These are phyloP conservation scores for Drosophila fuyamai DNA, from an alignment of 1,140 invertebrate genomes.

Conservation along the genomic window DNA sequence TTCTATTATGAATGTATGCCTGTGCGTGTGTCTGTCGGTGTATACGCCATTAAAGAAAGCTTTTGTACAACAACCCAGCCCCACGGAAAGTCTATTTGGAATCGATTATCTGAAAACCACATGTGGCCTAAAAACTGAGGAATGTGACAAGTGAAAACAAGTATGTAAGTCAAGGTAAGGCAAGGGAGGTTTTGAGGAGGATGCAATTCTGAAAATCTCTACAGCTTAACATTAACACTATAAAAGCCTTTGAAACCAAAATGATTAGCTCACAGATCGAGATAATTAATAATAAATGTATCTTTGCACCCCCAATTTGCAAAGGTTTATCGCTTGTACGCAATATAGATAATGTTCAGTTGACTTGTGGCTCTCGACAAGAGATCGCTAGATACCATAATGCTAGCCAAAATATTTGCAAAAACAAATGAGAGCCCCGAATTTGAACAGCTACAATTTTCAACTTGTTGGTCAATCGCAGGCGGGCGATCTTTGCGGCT, in stretches of 20 bases:
- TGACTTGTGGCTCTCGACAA: neutral
- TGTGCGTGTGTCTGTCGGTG: slow-evolving; percentile 1
- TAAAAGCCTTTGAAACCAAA: no score
- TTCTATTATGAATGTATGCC: slow-evolving; percentile 27
- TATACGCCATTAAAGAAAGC: slow-evolving; percentile 30
- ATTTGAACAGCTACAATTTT: slow-evolving; percentile 28
- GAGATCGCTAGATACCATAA: slow-evolving; percentile 8
- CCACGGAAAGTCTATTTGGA: neutral
- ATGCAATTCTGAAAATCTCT: no score
- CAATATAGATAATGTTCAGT: slow-evolving; percentile 5
- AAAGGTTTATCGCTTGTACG: neutral
- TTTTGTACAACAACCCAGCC: slow-evolving; percentile 14
- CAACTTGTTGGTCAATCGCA: slow-evolving; percentile 48
- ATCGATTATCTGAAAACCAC: slow-evolving; percentile 13
- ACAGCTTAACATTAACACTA: no score
- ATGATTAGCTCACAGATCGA: no score
- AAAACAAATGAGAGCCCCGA: neutral
- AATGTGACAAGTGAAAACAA: no score
- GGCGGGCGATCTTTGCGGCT: slow-evolving; percentile 29
- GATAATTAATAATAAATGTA: neutral
- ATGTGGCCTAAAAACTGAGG: neutral
- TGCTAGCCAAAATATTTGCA: slow-evolving; percentile 17
- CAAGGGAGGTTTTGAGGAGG: no score
- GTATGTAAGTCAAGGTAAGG: no score
- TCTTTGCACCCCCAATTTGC: neutral